Conservation (phyloP, 2,797 vertebrate genomes). For the Eutrigla gurnardus region DNA sequence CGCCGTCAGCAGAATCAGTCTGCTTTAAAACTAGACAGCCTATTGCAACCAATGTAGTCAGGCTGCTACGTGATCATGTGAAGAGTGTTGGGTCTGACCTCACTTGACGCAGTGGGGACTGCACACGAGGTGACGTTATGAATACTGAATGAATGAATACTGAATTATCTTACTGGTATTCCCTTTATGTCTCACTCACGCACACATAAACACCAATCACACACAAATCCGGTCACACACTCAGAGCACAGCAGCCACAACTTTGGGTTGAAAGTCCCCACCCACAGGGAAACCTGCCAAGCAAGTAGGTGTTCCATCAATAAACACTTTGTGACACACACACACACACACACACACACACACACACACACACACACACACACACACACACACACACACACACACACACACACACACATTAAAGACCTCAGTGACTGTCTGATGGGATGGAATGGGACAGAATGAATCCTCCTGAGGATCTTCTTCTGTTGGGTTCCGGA, state of each 20-base stretch:
- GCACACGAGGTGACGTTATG: constrained; percentile 12
- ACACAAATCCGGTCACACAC: constrained; percentile 4
- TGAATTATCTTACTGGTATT: not conserved
- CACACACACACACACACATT: constrained; percentile 6
- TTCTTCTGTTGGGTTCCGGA: constrained; percentile 38
- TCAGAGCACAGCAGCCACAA: not conserved
- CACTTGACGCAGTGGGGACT: not conserved
- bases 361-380: constrained; percentile 10
- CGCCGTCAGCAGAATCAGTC: constrained; percentile 53
- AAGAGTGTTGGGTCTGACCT: constrained; percentile 21
- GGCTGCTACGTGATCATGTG: constrained; percentile 23
- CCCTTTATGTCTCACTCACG: not conserved
- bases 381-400: constrained; percentile 2
- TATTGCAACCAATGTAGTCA: not conserved
- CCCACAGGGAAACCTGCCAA: constrained; percentile 22
- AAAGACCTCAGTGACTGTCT: constrained; percentile 32
- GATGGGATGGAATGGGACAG: constrained; percentile 38
- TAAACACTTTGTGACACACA: constrained; percentile 38
- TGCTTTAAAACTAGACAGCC: constrained; percentile 39
- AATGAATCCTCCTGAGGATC: constrained; percentile 37
- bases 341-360: constrained; percentile 11
- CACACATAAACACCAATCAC: not conserved
- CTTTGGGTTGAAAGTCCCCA: constrained; percentile 24
- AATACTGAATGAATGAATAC: constrained; percentile 2
- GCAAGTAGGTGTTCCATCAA: constrained; percentile 28